Percentiles rank a stretch among this genome's conserved stretches.
Evolutionary conservation across 2,113 vertebrate species (phyloP).

Genomic region (Pyrgilauda ruficollis): DNA sequence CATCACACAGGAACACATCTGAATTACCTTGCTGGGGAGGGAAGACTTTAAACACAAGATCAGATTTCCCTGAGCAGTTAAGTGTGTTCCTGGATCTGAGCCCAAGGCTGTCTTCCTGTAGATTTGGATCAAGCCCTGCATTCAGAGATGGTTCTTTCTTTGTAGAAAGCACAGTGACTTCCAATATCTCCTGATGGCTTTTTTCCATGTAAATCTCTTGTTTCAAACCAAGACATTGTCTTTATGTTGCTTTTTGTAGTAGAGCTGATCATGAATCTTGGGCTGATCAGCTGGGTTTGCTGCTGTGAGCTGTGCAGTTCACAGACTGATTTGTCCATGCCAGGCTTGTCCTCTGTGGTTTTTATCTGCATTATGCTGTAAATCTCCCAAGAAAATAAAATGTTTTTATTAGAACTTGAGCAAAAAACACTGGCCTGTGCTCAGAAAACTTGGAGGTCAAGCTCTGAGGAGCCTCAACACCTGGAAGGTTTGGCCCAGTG

Average conservation of each 20-base stretch:
- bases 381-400: not conserved
- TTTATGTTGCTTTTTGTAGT: not conserved
- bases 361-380: not conserved
- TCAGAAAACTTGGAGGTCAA: not conserved
- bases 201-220: not conserved
- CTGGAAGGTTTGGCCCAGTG: not conserved
- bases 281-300: not conserved
- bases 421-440: not conserved
- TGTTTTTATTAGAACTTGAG: not conserved
- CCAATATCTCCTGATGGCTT: not conserved
- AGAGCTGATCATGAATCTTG: not conserved
- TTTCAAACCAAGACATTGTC: not conserved
- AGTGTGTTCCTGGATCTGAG: slow-evolving; percentile 30
- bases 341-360: not conserved
- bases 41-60: not conserved
- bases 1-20: not conserved
- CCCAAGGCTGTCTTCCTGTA: not conserved
- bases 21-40: not conserved
- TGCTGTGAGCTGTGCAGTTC: not conserved
- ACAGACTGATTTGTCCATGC: not conserved
- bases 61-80: not conserved
- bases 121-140: not conserved
- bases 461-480: not conserved
- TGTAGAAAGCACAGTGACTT: not conserved
- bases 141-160: not conserved